phyloP scores from a whole-genome alignment of 2,113 vertebrate species.

The Lethenteron reissneri region DNA sequence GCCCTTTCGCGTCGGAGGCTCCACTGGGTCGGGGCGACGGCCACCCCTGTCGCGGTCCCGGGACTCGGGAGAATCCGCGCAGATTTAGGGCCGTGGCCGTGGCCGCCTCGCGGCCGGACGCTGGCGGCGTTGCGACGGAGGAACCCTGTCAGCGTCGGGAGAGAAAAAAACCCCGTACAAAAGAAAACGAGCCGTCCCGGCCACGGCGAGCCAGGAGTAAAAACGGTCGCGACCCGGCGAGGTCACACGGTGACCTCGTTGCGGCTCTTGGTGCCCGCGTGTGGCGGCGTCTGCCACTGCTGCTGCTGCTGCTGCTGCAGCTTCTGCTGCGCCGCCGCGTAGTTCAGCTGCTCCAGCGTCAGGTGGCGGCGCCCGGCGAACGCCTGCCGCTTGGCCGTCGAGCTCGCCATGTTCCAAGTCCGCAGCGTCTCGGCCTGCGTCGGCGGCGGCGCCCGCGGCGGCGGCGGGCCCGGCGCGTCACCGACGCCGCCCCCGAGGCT shows the following conservation, averaged over 20 bases:
- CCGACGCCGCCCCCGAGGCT: too few relatives aligned
- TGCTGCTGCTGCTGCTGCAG: slow-evolving; percentile 88
- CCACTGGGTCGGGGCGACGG: too few relatives aligned
- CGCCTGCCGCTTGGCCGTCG: slow-evolving; percentile 67
- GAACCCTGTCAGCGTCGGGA: not conserved
- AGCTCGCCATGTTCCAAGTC: slow-evolving; percentile 31
- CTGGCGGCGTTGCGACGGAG: too few relatives aligned
- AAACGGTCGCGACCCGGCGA: slow-evolving; percentile 3
- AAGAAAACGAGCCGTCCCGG: slow-evolving; percentile 1
- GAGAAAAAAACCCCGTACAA: slow-evolving; percentile 1
- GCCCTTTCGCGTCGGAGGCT: too few relatives aligned
- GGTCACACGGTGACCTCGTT: slow-evolving; percentile 82
- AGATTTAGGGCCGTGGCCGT: too few relatives aligned
- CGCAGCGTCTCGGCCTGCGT: slow-evolving; percentile 93
- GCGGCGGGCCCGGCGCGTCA: slow-evolving; percentile 59
- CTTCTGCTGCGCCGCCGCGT: slow-evolving; percentile 54
- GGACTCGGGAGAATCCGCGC: too few relatives aligned
- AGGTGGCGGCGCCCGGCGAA: slow-evolving; percentile 90
- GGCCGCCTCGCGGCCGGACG: too few relatives aligned
- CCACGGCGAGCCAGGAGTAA: slow-evolving; percentile 1
- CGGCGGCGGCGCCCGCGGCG: slow-evolving; percentile 79
- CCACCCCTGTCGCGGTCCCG: too few relatives aligned
- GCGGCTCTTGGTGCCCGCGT: slow-evolving; percentile 80
- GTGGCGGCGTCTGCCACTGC: slow-evolving; percentile 77
- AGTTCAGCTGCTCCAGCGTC: slow-evolving; percentile 88